Evolutionary conservation across 2,797 vertebrate genomes (phyloP), one percentile per base, ranked within the genome.

Genomic region (Crax fasciolata): DNA sequence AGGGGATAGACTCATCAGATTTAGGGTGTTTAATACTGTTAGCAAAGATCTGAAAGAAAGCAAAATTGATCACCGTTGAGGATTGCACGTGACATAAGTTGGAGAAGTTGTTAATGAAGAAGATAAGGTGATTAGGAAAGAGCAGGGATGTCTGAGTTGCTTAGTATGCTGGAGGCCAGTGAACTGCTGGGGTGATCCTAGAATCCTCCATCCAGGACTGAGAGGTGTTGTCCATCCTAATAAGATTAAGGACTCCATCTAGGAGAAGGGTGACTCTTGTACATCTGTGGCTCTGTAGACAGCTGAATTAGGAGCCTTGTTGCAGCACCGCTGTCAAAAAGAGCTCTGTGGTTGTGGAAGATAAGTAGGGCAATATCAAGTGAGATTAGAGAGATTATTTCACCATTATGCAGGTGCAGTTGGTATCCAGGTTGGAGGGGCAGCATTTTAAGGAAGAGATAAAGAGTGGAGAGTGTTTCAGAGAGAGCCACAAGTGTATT

Each of bases 351-450:
- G 35, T 27, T 75, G 85, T 78, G 73, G 24, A 81, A 54, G 13
- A 1, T 12, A 16, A 78, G 20, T 12, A 39, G 62, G 39, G 44
- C 51, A 85, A 7, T 21, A 58, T 18, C 43, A 83, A 76, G 43
- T 77, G 76, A 85, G 82, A 73, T 78, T 61, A 74, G 84, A 51
- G 70, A 79, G 63, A 13, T 87, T 54, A 11, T 86, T 90, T 91
- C 66, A 52, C 70, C 28, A 2, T 55, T 81, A 19, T 61, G 67
- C 12, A 44, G 48, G 74, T 55, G 28, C 70, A 35, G 49, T 68
- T 65, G 78, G 32, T 57, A 4, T 49, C 63, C 59, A 28, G 62
- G 35, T 76, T 57, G 66, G 48, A 58, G 43, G 35, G 55, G 35
- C 6, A 83, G 13, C 43, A 10, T 72, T 83, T 87, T 54, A n/a